phyloP scores from a whole-genome alignment of 64 coral and sea anemone genomes.

The Cladopsammia gracilis region DNA sequence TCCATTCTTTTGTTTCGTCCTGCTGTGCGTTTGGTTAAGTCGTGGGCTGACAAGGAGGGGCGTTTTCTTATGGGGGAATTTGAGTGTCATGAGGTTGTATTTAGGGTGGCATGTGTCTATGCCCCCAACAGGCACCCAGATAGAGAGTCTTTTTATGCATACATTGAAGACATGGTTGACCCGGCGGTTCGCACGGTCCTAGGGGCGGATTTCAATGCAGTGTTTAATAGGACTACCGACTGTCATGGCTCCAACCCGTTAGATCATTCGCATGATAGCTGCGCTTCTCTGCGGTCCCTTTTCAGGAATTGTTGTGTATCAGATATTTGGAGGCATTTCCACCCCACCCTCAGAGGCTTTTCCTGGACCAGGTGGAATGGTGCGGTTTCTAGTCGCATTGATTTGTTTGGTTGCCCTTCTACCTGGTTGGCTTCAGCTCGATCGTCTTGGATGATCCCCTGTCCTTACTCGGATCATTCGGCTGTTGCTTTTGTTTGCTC shows the following conservation, averaged over 20 bases:
- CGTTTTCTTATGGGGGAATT: slow-evolving; percentile 15
- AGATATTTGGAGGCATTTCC: not conserved
- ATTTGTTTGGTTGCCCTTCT: not conserved
- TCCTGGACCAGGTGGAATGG: slow-evolving; percentile 2
- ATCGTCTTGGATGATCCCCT: not conserved
- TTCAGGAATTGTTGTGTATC: not conserved
- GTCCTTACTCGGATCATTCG: slow-evolving; percentile 66
- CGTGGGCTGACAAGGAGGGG: not conserved
- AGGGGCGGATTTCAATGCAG: not conserved
- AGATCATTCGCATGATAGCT: not conserved
- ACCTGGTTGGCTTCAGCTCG: not conserved
- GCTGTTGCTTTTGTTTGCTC: not conserved
- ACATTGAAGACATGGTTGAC: not conserved
- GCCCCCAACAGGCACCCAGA: slow-evolving; percentile 7
- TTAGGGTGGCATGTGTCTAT: slow-evolving; percentile 12
- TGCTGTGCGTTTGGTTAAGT: not conserved
- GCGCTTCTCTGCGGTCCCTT: not conserved
- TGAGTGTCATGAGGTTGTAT: not conserved
- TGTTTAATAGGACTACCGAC: not conserved
- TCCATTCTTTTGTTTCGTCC: not conserved
- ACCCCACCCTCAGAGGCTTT: not conserved
- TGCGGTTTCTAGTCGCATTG: not conserved
- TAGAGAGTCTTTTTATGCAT: not conserved
- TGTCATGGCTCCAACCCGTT: not conserved
- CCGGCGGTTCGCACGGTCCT: not conserved